Conservation (phyloP, 2,113 vertebrate species). For the Ciconia boyciana region DNA sequence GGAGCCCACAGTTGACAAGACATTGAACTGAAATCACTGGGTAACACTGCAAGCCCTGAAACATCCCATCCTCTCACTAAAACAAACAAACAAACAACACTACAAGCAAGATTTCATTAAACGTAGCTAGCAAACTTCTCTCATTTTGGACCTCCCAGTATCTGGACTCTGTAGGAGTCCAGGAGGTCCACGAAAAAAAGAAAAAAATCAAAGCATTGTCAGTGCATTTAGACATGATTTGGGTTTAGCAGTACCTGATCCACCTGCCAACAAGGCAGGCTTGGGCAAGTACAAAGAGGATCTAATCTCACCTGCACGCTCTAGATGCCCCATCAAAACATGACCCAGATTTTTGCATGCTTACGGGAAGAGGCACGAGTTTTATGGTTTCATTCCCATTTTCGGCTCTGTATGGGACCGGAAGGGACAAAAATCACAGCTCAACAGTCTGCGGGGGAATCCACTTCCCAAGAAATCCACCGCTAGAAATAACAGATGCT, state of each 20-base stretch:
- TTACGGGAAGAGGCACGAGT: fast-evolving
- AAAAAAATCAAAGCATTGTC: not conserved
- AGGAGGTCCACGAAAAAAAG: not conserved
- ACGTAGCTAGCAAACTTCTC: not conserved
- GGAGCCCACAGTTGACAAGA: not conserved
- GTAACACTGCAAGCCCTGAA: not conserved
- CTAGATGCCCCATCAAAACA: not conserved
- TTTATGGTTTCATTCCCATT: not conserved
- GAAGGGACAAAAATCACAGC: not conserved
- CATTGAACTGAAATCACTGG: not conserved
- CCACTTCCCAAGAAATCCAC: not conserved
- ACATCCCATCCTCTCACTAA: not conserved
- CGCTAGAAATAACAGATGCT: not conserved
- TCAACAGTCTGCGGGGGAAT: not conserved
- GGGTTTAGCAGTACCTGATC: not conserved
- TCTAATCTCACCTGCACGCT: not conserved
- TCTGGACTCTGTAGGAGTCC: not conserved
- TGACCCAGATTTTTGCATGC: not conserved
- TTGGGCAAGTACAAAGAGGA: not conserved
- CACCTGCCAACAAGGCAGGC: not conserved
- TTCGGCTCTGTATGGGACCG: not conserved
- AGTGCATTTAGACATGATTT: not conserved
- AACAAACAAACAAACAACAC: not conserved
- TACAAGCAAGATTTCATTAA: not conserved
- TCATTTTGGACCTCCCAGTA: not conserved